Percentiles rank a stretch among this genome's conserved stretches.
Conservation (phyloP, 2,888 invertebrate genomes). For the Phyto melanocephala region DNA sequence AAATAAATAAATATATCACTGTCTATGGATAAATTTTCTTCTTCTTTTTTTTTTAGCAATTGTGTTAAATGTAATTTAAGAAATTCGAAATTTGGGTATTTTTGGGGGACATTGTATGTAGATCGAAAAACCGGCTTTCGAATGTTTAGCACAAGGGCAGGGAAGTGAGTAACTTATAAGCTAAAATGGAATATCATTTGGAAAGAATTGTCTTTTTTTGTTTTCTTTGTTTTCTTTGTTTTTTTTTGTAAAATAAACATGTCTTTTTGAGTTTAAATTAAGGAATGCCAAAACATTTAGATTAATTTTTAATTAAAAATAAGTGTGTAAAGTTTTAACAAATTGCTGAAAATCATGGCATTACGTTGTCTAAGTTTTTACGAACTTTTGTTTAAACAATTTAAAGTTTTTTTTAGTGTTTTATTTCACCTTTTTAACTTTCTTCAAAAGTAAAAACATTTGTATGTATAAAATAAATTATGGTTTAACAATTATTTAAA, state of each 20-base stretch:
- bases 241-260: neutral
- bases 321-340: constrained; percentile 57
- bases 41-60: neutral
- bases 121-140: constrained; percentile 60
- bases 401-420: too few relatives aligned
- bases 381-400: neutral
- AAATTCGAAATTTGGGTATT: constrained; percentile 50
- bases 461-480: constrained; percentile 49
- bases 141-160: constrained; percentile 3
- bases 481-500: constrained; percentile 65
- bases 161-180: neutral
- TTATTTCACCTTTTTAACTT: constrained; percentile 44
- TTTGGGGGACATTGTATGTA: constrained; percentile 12
- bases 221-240: neutral
- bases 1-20: constrained; percentile 58
- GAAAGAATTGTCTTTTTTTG: constrained; percentile 41
- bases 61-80: neutral
- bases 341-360: constrained; percentile 58
- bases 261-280: constrained; percentile 42
- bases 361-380: neutral
- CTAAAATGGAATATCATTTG: constrained; percentile 59
- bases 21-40: constrained; percentile 40
- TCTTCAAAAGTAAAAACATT: constrained; percentile 16
- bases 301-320: neutral
- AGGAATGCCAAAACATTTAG: constrained; percentile 56